Conservation (phyloP, 2,113 vertebrate species). For the Gambusia affinis region DNA sequence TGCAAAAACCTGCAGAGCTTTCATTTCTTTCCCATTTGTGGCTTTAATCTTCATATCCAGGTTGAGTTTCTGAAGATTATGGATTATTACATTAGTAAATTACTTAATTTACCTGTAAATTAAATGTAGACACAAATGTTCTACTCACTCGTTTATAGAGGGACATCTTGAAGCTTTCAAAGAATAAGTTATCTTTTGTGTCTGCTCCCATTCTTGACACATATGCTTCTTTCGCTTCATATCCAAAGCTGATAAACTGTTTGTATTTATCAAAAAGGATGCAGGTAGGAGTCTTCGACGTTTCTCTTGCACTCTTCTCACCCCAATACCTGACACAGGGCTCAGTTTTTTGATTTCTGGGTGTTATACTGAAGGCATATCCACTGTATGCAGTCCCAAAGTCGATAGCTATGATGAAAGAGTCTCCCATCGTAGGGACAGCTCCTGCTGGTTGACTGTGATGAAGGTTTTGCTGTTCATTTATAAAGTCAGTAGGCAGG, state of each 20-base stretch:
- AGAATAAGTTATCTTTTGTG: background rate
- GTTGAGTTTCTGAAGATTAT: background rate
- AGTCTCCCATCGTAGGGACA: background rate
- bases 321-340: rapidly evolving
- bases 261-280: constrained; percentile 10
- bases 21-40: background rate
- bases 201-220: background rate
- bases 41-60: background rate
- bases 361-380: constrained; percentile 18
- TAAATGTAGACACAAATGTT: no score
- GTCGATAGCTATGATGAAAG: constrained; percentile 8
- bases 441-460: background rate
- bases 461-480: no score
- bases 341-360: rapidly evolving
- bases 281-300: constrained; percentile 4
- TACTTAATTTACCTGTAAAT: no score
- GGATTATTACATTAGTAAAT: background rate
- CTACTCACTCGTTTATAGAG: background rate
- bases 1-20: background rate
- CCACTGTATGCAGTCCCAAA: constrained; percentile 33
- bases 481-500: no score
- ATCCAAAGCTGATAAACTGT: constrained; percentile 2
- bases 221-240: background rate
- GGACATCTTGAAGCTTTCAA: background rate
- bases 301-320: rapidly evolving